These are phyloP conservation scores for Ooceraea biroi DNA, from an alignment of 1,140 invertebrate species.

Conservation along the genomic window DNA sequence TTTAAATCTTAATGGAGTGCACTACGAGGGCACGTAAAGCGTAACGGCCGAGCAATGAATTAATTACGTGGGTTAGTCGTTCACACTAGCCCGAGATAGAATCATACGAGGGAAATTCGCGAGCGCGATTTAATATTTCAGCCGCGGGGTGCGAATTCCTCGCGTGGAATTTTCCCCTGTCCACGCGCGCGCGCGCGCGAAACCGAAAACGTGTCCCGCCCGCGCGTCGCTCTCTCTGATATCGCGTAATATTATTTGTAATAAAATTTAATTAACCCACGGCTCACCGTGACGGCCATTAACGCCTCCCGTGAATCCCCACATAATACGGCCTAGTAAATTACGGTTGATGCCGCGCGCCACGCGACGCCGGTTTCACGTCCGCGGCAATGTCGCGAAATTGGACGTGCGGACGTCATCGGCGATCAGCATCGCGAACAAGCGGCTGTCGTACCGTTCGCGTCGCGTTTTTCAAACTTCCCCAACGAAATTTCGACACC, in stretches of 20 bases:
- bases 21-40: constrained; percentile 31
- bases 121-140: constrained; percentile 67
- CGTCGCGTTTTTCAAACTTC: constrained; percentile 59
- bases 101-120: constrained; percentile 33
- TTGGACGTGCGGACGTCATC: constrained; percentile 57
- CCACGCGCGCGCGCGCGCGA: background rate
- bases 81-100: constrained; percentile 25
- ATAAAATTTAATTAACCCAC: constrained; percentile 76
- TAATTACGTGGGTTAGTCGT: constrained; percentile 59
- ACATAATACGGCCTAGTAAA: constrained; percentile 68
- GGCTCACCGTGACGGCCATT: constrained; percentile 61
- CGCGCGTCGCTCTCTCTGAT: constrained; percentile 44
- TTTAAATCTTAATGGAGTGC: constrained; percentile 41
- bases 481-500: constrained; percentile 37
- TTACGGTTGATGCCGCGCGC: constrained; percentile 59
- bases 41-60: constrained; percentile 49
- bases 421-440: constrained; percentile 60
- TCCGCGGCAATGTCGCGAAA: constrained; percentile 58
- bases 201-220: constrained; percentile 42
- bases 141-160: constrained; percentile 42
- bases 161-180: background rate
- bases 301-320: constrained; percentile 46
- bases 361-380: constrained; percentile 46
- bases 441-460: constrained; percentile 10
- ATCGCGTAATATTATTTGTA: constrained; percentile 72